Percentiles rank a stretch among this genome's conserved stretches.
These are phyloP conservation scores for Cnemophilus loriae DNA, from an alignment of 2,113 vertebrate species.

Conservation along the genomic window DNA sequence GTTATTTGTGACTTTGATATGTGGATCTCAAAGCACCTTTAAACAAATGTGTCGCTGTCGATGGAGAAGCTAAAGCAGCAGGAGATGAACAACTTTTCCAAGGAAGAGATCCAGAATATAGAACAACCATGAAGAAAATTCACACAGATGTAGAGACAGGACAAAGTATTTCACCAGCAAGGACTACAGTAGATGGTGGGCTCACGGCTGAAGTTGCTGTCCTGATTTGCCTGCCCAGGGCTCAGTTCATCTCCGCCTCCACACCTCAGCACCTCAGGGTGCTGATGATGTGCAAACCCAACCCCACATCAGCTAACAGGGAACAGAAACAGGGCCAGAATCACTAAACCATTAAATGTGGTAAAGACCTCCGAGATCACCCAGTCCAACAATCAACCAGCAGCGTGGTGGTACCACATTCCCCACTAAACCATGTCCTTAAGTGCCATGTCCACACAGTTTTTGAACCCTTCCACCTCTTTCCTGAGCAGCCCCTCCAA, in stretches of 20 bases:
- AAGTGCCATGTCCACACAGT: too few relatives aligned
- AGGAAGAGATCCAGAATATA: not conserved
- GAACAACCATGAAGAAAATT: not conserved
- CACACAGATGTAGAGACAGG: not conserved
- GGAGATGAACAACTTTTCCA: not conserved
- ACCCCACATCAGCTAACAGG: not conserved
- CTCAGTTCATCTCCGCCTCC: not conserved
- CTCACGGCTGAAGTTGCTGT: not conserved
- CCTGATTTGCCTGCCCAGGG: not conserved
- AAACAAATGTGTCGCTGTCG: not conserved
- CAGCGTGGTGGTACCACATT: not conserved
- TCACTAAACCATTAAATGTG: not conserved
- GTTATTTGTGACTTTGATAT: constrained; percentile 15
- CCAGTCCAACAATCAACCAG: not conserved
- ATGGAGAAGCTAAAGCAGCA: not conserved
- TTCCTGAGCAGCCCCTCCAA: not conserved
- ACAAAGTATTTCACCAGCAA: not conserved
- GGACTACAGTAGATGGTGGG: too few relatives aligned
- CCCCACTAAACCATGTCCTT: not conserved
- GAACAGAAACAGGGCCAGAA: not conserved
- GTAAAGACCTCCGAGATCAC: not conserved
- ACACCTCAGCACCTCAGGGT: too few relatives aligned
- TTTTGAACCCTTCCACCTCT: not conserved
- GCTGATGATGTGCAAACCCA: not conserved
- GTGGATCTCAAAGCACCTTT: constrained; percentile 4